These are phyloP conservation scores for Cosmia trapezina DNA, from an alignment of 2,888 invertebrate genomes.

Conservation along the genomic window DNA sequence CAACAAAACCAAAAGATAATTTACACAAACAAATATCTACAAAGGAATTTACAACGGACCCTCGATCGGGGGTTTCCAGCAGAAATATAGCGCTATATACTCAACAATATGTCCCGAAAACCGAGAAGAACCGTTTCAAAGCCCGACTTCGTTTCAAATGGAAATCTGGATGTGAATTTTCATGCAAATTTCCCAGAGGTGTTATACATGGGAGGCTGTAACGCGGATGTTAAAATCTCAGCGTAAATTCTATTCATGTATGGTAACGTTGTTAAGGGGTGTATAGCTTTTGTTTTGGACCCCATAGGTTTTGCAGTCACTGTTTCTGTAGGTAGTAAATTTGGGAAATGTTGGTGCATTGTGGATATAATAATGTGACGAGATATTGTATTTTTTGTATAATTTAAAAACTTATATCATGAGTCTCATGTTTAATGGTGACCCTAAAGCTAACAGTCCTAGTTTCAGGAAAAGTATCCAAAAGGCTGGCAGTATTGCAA, in stretches of 20 bases:
- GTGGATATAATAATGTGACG: background rate
- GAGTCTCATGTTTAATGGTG: too few species aligned
- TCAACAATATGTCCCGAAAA: conserved; percentile 64
- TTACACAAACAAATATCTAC: background rate
- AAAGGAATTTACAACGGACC: conserved; percentile 27
- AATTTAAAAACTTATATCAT: too few species aligned
- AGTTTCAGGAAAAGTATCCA: too few species aligned
- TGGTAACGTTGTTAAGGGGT: conserved; percentile 59
- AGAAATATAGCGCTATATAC: conserved; percentile 53
- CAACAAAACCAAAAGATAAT: conserved; percentile 9
- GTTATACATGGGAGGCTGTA: conserved; percentile 63
- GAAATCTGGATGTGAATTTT: conserved; percentile 70
- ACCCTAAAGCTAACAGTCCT: too few species aligned
- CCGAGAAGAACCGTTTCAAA: conserved; percentile 60
- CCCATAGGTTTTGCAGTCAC: conserved; percentile 21
- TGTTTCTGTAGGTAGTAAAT: conserved; percentile 1
- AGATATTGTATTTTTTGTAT: background rate
- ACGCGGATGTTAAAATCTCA: conserved; percentile 63
- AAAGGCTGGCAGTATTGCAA: too few species aligned
- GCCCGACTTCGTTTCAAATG: conserved; percentile 69
- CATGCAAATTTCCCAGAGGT: conserved; percentile 70
- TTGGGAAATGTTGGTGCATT: background rate
- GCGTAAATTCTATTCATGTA: conserved; percentile 64
- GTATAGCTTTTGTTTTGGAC: conserved; percentile 57
- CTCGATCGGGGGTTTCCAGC: conserved; percentile 21